Base-by-base conservation (phyloP, 2,888 invertebrate species). In the Cheilosia soror region DNA sequence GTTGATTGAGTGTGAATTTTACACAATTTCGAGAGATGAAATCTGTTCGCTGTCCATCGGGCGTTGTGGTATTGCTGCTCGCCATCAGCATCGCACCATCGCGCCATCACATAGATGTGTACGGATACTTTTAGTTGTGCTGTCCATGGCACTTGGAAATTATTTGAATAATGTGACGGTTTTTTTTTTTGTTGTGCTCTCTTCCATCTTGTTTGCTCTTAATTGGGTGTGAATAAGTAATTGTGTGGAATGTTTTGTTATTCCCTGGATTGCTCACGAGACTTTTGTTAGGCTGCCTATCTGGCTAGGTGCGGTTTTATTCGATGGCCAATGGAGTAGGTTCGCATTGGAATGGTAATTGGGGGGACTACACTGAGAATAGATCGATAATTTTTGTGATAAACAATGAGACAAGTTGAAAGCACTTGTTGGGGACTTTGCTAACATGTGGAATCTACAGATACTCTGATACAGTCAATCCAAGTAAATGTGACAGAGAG, bases 1-100 rank as follows among this genome's bases (percentile, higher is more conserved):
- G 85, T 85, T 85, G 85, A 85, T 81, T 85, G 85, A 85, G 85
- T 85, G 85, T 81, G 76, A 80, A 85, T 85, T 85, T 85, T 85
- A 85, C 85, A 81, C 85, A 85, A 72, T 85, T 80, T 85, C 80
- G 44, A 85, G 84, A 80, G 80, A 79, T 76, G 75, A 75, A 85
- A 80, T 80, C 84, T 76, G 80, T 58, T 51, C 77, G 5, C 40
- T 44, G 72, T 62, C 33, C n/a, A 4, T 25, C 49, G 20, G 7
- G 25, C 9, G 31, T 31, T 7, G 7, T 65, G 53, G 37, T 40
- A 40, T n/a, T 65, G 51, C n/a, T 25, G 25, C 13, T 25, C 15
- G 33, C 7, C 58, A 60, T 27, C 47, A 65, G 9, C 33, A 49
- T 49, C 20, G 37, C 37, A 37, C 37, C 11, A 37, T 37, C 37